phyloP scores from a whole-genome alignment of 1,140 invertebrate genomes.

The Grapholita molesta region DNA sequence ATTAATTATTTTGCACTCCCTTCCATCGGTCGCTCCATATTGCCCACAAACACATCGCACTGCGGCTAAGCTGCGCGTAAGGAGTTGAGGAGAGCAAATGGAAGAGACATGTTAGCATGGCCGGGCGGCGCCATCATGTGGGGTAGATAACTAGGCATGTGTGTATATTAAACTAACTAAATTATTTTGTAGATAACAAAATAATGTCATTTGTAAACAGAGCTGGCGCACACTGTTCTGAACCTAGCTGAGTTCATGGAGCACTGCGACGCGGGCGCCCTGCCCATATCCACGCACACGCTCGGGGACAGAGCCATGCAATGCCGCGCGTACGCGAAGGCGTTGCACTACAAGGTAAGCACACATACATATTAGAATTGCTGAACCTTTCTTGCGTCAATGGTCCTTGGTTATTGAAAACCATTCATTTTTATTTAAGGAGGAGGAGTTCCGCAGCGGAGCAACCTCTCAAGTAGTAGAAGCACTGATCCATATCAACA shows the following conservation, averaged over 20 bases:
- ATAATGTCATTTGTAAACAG: constrained; percentile 51
- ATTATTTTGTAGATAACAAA: too few relatives aligned
- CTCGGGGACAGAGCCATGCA: constrained; percentile 90
- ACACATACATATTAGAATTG: background rate
- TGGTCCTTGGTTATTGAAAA: too few relatives aligned
- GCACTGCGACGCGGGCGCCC: constrained; percentile 97
- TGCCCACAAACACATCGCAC: too few relatives aligned
- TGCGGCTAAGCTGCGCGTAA: too few relatives aligned
- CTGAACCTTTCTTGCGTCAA: too few relatives aligned
- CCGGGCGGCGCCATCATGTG: too few relatives aligned
- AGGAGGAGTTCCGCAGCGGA: constrained; percentile 92
- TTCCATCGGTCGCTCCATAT: too few relatives aligned
- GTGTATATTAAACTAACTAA: too few relatives aligned
- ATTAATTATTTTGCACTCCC: too few relatives aligned
- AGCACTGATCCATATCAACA: constrained; percentile 97
- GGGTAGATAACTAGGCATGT: too few relatives aligned
- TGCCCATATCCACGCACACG: constrained; percentile 93
- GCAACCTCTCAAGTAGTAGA: constrained; percentile 91
- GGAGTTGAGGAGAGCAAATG: too few relatives aligned
- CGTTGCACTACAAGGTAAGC: constrained; percentile 93
- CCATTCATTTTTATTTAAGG: constrained; percentile 63
- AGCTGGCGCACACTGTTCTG: constrained; percentile 98
- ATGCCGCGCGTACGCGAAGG: constrained; percentile 95
- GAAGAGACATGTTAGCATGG: too few relatives aligned
- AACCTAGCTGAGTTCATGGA: constrained; percentile 99